Conservation (phyloP, 2,113 vertebrate species). For the Rhombomys opimus region DNA sequence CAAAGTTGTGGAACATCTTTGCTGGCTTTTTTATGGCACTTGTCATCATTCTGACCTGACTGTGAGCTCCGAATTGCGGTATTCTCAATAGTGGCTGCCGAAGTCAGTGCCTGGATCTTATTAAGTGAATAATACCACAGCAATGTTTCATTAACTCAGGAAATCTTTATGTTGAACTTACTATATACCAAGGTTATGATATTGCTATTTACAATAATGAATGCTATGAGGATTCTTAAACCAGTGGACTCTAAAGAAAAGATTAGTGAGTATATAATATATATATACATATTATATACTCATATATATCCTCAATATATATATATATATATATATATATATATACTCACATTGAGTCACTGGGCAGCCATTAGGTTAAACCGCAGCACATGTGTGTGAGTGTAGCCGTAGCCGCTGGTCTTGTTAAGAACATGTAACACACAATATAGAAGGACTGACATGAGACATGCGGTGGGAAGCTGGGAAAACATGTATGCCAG, state of each 20-base stretch:
- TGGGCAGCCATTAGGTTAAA: background rate
- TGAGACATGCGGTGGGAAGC: background rate
- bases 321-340: too few species aligned
- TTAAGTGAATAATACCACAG: background rate
- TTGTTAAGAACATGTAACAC: background rate
- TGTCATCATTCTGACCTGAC: background rate
- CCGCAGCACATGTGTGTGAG: background rate
- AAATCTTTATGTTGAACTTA: background rate
- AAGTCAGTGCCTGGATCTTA: background rate
- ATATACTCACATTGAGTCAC: background rate
- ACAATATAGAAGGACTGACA: background rate
- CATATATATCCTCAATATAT: too few species aligned
- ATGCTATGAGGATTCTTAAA: background rate
- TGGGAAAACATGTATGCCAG: background rate
- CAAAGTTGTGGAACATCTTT: background rate
- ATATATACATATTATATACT: too few species aligned
- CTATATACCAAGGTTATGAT: background rate
- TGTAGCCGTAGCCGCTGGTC: too few species aligned
- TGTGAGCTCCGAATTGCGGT: background rate
- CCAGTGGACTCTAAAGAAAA: background rate
- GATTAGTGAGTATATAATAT: background rate
- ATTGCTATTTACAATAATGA: conserved; percentile 8
- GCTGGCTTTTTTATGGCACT: background rate
- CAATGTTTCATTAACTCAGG: background rate
- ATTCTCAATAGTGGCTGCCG: background rate